Base-by-base conservation (phyloP, 2,888 invertebrate genomes). In the Platycheirus albimanus region DNA sequence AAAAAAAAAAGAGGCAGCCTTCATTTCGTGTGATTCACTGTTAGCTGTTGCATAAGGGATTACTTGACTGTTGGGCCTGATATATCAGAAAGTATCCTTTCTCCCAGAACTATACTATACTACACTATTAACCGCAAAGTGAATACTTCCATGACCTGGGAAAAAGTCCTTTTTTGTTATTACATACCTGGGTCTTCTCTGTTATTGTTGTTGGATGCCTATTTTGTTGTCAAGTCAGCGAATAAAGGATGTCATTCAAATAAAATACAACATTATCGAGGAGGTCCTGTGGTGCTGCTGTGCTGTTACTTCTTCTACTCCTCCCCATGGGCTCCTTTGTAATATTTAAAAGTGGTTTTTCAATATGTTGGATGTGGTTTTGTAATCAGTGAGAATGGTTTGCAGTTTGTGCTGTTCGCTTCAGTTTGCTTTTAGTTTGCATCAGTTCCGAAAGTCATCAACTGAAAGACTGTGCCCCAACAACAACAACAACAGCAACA, bases 341-440 rank as follows among this genome's bases (percentile, higher is more conserved):
- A 80, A 80, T 80, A 80, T 80, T 70, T 70, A 80, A 80, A 75
- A 80, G 80, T 69, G 63, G 80, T 70, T 76, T 64, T 81, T 66
- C 64, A 45, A 66, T 58, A 72, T 66, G 66, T 61, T 79, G 67
- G 61, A 77, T 77, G 81, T 43, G 81, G 81, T 83, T 77, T 83
- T 67, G 77, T 83, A 83, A 83, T 83, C 78, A 83, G 77, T 78
- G 77, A 52, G 77, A 83, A 71, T 83, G 77, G 81, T 78, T 83
- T 77, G 67, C 41, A 49, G 71, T 28, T 45, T 61, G 28, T 61
- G 41, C 28, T n/a, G 30, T 28, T 45, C 45, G 30, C 45, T 45
- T 43, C 8, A 30, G 69, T 66, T 76, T 41, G 47, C 20, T 71
- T 78, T 61, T 38, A 41, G 69, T 66, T 71, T 56, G 54, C 54